Evolutionary conservation across 2,797 vertebrate genomes (phyloP), one percentile per base, ranked within the genome.

Genomic region (Galaxias olidus): DNA sequence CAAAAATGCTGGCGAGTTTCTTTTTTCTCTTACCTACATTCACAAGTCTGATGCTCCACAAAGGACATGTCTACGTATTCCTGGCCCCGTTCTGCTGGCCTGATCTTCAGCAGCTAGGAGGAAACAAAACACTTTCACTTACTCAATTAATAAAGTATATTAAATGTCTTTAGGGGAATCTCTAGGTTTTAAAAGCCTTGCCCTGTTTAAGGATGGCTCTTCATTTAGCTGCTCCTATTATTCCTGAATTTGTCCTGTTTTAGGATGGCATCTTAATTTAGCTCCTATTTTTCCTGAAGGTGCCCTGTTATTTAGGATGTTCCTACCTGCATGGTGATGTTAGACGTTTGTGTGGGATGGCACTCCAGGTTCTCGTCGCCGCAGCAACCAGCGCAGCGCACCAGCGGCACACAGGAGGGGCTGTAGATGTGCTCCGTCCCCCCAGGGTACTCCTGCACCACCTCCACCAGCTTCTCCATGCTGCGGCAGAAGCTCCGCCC

Each of bases 351-450:
- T 19, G 93, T 92, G 0, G 96, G 93, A 57, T 94, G 80, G 5
- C 96, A 98, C 79, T 92, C 94, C 54, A 97, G 88, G 53, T 91
- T 93, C 87, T 98, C 96, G 0, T 97, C 96, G 0, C 94, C 94
- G 0, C 96, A 98, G 84, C 96, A 98, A 67, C 96, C 96, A 0
- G 94, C 92, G 9, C 96, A 98, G 78, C 96, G 94, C 74, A 91
- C 90, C 86, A 98, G 84, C 8, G 95, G 91, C 66, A 98, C 93
- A 0, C 96, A 98, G 75, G 96, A 92, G 0, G 96, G 96, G 79
- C 93, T 95, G 91, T 94, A 97, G 62, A 98, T 90, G 87, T 97
- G 90, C 84, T 96, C 93, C 84, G 96, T 92, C 85, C 97, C 95
- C 0, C 88, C 76, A 0, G 96, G 96, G 76, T 96, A 96, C 77